Evolutionary conservation across 2,113 vertebrate genomes (phyloP).

Genomic region (Macquaria australasica): DNA sequence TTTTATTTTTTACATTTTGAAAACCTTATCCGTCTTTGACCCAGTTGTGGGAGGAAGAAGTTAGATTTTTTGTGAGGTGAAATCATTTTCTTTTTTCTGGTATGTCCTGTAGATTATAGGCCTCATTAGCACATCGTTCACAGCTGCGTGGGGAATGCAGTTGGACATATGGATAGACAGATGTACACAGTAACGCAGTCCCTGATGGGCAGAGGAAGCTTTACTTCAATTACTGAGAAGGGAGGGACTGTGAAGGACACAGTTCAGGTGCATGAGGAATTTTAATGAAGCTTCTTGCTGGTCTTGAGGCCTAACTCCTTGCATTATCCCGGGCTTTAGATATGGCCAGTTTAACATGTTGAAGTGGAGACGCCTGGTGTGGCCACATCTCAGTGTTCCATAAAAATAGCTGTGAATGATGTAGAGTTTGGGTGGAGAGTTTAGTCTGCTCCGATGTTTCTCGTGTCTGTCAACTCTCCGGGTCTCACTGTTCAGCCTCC

Average conservation of each 20-base stretch:
- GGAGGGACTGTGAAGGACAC: slow-evolving; percentile 7
- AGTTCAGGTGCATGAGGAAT: neutral
- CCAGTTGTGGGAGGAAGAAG: neutral
- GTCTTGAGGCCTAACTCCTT: neutral
- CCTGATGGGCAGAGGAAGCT: slow-evolving; percentile 14
- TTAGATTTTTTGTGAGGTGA: neutral
- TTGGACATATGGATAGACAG: slow-evolving; percentile 44
- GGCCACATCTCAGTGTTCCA: neutral
- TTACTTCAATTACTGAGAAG: slow-evolving; percentile 20
- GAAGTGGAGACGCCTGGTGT: neutral
- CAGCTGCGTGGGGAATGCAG: slow-evolving; percentile 25
- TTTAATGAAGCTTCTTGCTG: neutral
- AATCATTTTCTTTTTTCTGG: neutral
- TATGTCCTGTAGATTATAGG: neutral
- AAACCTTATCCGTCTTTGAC: no score
- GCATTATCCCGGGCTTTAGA: neutral
- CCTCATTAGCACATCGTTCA: slow-evolving; percentile 11
- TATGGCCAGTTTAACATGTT: neutral
- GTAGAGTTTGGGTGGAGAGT: no score
- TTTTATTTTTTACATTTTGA: no score
- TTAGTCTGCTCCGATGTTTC: neutral
- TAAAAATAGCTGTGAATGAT: neutral
- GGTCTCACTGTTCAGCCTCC: neutral
- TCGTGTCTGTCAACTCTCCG: neutral
- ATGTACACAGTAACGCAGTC: slow-evolving; percentile 4